A percentile compares a stretch with the other conserved stretches of the same genome.
phyloP scores from a whole-genome alignment of 2,888 invertebrate species.

The Phymatocera aterrima region DNA sequence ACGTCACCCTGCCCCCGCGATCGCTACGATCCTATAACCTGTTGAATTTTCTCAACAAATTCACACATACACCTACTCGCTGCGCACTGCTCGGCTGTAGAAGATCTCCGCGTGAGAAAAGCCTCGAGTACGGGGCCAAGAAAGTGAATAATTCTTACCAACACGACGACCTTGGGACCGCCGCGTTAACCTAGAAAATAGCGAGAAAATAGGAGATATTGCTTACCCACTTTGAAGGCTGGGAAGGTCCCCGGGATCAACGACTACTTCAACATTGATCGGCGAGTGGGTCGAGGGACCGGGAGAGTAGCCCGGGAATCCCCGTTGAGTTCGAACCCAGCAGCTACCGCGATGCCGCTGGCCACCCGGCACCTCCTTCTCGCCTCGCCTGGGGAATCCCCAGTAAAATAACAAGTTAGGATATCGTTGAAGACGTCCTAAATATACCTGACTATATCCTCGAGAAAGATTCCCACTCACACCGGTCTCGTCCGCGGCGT shows the following conservation, averaged over 20 bases:
- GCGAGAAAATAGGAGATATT: conserved; percentile 3
- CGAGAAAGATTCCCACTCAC: not conserved
- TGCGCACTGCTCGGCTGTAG: no score
- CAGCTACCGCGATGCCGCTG: conserved; percentile 35
- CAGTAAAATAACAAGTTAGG: conserved; percentile 13
- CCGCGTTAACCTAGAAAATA: no score
- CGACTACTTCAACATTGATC: conserved; percentile 40
- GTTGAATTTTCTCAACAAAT: conserved; percentile 10
- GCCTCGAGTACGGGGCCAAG: no score
- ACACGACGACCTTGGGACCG: no score
- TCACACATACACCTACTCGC: no score
- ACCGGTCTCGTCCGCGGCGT: no score
- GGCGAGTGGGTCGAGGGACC: conserved; percentile 39
- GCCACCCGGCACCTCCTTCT: conserved; percentile 35
- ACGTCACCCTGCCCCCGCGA: no score
- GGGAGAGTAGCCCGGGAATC: conserved; percentile 38
- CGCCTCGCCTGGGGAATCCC: conserved; percentile 31
- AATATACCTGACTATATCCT: not conserved
- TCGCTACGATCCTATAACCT: conserved; percentile 19
- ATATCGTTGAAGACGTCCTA: not conserved
- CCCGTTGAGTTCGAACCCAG: conserved; percentile 28
- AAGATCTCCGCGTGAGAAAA: no score
- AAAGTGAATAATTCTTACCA: no score
- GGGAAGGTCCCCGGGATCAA: conserved; percentile 33
- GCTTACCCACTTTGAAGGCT: conserved; percentile 34